Conservation (phyloP, 1,140 invertebrate genomes). For the Brachionus plicatilis region DNA sequence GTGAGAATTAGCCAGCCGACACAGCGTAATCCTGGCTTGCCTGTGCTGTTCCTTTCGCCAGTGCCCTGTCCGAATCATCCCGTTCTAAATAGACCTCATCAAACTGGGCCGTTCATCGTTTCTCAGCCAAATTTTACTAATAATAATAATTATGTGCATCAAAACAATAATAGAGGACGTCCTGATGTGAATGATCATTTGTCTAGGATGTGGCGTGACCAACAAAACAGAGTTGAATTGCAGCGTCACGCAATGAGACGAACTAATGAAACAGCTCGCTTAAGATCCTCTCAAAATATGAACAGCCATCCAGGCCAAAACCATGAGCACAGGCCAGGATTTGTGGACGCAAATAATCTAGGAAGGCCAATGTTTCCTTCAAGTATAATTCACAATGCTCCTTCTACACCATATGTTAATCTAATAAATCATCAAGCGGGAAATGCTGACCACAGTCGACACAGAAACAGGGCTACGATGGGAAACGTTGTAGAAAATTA, state of each 20-base stretch:
- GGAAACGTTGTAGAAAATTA: background rate
- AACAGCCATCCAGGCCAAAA: background rate
- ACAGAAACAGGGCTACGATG: background rate
- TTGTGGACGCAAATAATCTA: background rate
- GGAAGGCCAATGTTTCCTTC: background rate
- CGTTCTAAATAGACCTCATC: background rate
- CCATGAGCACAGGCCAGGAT: background rate
- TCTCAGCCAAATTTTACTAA: background rate
- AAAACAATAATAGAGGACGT: background rate
- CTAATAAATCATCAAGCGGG: background rate
- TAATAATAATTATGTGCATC: background rate
- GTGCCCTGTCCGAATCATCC: background rate
- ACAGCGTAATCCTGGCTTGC: background rate
- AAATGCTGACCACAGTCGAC: background rate
- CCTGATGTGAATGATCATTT: background rate
- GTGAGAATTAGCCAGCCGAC: background rate
- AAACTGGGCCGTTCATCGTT: background rate
- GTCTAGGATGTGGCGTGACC: background rate
- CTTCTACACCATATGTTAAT: background rate
- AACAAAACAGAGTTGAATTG: slow-evolving; percentile 10
- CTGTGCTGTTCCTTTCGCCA: background rate
- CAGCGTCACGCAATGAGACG: background rate
- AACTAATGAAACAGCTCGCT: background rate
- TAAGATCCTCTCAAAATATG: background rate
- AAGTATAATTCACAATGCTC: background rate